Evolutionary conservation across 2,888 invertebrate genomes (phyloP).

Genomic region (Heliconius hortense): DNA sequence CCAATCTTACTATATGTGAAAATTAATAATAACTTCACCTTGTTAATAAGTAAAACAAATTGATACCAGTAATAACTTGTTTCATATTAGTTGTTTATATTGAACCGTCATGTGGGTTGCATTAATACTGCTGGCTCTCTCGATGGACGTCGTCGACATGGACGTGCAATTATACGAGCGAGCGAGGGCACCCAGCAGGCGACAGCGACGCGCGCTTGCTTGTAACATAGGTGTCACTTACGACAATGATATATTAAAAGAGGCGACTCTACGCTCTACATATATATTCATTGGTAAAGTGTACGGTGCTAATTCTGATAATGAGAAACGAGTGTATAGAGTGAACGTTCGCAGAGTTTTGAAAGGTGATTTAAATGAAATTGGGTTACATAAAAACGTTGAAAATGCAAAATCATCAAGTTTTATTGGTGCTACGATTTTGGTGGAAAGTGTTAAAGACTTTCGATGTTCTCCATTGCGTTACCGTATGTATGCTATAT

Average conservation of each 20-base stretch:
- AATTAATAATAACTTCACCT: conserved; percentile 31
- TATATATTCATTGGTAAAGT: conserved; percentile 75
- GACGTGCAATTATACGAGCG: conserved; percentile 49
- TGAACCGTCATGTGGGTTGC: conserved; percentile 54
- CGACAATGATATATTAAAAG: conserved; percentile 63
- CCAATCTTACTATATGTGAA: conserved; percentile 39
- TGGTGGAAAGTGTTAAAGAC: conserved; percentile 57
- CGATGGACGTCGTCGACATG: conserved; percentile 49
- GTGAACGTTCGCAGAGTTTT: conserved; percentile 71
- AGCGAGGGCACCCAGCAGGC: conserved; percentile 41
- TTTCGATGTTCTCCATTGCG: conserved; percentile 60
- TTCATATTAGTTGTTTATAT: conserved; percentile 32
- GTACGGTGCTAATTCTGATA: conserved; percentile 55
- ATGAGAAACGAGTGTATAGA: conserved; percentile 60
- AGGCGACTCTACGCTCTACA: conserved; percentile 62
- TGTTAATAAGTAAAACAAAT: conserved; percentile 20
- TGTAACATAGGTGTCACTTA: conserved; percentile 57
- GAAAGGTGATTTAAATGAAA: conserved; percentile 71
- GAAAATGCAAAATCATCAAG: conserved; percentile 58
- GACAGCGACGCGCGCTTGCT: conserved; percentile 47
- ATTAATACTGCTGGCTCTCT: conserved; percentile 55
- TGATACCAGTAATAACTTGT: conserved; percentile 31
- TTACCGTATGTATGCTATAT: conserved; percentile 67
- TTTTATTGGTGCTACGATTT: conserved; percentile 66
- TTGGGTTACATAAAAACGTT: conserved; percentile 62